A percentile compares a stretch with the other conserved stretches of the same genome.
phyloP scores from a whole-genome alignment of 2,888 invertebrate species.

The Synanthedon myopaeformis region DNA sequence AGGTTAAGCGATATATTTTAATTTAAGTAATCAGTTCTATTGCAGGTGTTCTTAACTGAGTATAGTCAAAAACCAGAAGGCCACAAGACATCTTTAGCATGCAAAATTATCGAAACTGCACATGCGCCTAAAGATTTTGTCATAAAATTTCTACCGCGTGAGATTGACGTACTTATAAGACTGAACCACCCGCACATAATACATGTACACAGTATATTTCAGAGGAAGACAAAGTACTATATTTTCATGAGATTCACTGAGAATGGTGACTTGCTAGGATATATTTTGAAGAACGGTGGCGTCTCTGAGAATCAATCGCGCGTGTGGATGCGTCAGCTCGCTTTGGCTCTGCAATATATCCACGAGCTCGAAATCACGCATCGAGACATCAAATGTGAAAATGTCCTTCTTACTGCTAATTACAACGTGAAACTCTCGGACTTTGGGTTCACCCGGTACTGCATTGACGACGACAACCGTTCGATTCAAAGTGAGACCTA shows the following conservation, averaged over 20 bases:
- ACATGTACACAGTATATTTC: constrained; percentile 82
- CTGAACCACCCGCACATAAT: constrained; percentile 85
- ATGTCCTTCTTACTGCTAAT: constrained; percentile 77
- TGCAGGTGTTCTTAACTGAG: constrained; percentile 54
- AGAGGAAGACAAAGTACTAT: constrained; percentile 77
- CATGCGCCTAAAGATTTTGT: constrained; percentile 84
- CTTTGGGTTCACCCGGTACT: constrained; percentile 80
- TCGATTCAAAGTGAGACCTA: constrained; percentile 79
- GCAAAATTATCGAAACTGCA: constrained; percentile 80
- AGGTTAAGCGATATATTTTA: too few relatives aligned
- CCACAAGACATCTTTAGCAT: constrained; percentile 64
- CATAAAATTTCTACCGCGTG: constrained; percentile 84
- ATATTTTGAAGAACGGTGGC: constrained; percentile 75
- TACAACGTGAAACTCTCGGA: constrained; percentile 85
- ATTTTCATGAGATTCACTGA: constrained; percentile 84
- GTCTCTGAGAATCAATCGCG: constrained; percentile 77
- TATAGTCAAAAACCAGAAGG: constrained; percentile 35
- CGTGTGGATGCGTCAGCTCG: constrained; percentile 79
- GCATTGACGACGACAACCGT: constrained; percentile 41
- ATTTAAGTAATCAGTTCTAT: background rate
- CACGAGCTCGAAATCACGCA: constrained; percentile 81
- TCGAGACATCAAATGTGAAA: constrained; percentile 87
- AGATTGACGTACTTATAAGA: constrained; percentile 80
- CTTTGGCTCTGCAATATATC: constrained; percentile 77
- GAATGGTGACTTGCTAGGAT: constrained; percentile 82